Evolutionary conservation across 2,113 vertebrate species (phyloP).

Genomic region (Danionella cerebrum): DNA sequence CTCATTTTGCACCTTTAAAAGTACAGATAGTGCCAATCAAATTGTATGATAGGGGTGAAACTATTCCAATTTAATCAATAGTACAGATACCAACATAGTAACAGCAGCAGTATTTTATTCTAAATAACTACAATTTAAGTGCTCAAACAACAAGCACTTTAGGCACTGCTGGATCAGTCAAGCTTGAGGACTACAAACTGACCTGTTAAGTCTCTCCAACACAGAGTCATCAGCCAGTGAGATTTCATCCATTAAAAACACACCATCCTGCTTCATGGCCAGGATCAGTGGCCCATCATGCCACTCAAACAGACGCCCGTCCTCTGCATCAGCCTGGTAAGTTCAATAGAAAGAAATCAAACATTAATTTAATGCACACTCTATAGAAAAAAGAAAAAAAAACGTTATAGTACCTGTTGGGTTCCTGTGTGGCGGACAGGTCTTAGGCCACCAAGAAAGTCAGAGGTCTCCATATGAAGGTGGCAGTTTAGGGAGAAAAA

Average conservation of each 20-base stretch:
- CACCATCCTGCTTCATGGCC: slow-evolving; percentile 83
- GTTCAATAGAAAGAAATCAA: neutral
- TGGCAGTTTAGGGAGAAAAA: slow-evolving; percentile 89
- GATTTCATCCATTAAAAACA: slow-evolving; percentile 96
- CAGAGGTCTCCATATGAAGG: slow-evolving; percentile 93
- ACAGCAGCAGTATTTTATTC: no score
- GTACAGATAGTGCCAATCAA: no score
- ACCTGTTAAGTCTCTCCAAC: slow-evolving; percentile 97
- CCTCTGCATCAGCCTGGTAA: slow-evolving; percentile 71
- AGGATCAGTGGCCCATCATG: slow-evolving; percentile 87
- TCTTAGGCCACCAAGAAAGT: slow-evolving; percentile 87
- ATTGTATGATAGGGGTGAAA: no score
- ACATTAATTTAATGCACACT: no score
- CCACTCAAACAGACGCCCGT: slow-evolving; percentile 85
- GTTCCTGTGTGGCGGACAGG: slow-evolving; percentile 74
- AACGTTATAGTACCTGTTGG: slow-evolving; percentile 69
- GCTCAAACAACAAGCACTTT: no score
- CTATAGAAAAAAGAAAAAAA: no score
- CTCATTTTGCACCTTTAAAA: no score
- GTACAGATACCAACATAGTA: no score
- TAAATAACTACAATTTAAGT: no score
- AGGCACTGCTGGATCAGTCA: no score
- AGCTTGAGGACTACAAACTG: neutral
- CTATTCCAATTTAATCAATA: no score
- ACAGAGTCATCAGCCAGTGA: slow-evolving; percentile 96